Conservation (phyloP, 2,888 invertebrate genomes). For the Furcula furcula region DNA sequence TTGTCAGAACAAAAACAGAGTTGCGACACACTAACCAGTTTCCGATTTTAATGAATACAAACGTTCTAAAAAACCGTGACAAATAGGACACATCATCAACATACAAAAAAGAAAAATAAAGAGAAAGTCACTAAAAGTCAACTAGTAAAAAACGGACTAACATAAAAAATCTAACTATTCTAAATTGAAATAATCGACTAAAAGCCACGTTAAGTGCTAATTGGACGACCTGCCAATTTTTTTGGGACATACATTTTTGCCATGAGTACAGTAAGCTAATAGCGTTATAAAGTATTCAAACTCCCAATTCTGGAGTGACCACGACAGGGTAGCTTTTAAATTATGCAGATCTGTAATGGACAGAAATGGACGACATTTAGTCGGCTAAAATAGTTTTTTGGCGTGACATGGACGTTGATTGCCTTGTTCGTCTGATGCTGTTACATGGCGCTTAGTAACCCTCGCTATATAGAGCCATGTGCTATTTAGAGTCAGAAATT, state of each 20-base stretch:
- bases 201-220: constrained; percentile 38
- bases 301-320: constrained; percentile 53
- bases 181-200: constrained; percentile 15
- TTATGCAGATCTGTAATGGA: constrained; percentile 78
- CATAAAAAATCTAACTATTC: neutral
- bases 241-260: constrained; percentile 48
- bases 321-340: constrained; percentile 66
- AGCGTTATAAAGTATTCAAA: constrained; percentile 69
- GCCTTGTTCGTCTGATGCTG: no score
- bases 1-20: no score
- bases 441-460: no score
- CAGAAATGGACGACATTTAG: constrained; percentile 48
- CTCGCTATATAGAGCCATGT: no score
- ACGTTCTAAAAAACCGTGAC: no score
- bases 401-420: constrained; percentile 23
- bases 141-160: neutral
- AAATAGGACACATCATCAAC: no score
- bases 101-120: no score
- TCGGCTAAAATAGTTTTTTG: constrained; percentile 57
- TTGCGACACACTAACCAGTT: no score
- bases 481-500: no score
- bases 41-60: no score
- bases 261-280: constrained; percentile 41
- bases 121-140: neutral
- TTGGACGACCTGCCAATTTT: constrained; percentile 70